Evolutionary conservation across 2,113 vertebrate genomes (phyloP), one percentile per base, ranked within the genome.

Genomic region (Machaerirhynchus nigripectus): DNA sequence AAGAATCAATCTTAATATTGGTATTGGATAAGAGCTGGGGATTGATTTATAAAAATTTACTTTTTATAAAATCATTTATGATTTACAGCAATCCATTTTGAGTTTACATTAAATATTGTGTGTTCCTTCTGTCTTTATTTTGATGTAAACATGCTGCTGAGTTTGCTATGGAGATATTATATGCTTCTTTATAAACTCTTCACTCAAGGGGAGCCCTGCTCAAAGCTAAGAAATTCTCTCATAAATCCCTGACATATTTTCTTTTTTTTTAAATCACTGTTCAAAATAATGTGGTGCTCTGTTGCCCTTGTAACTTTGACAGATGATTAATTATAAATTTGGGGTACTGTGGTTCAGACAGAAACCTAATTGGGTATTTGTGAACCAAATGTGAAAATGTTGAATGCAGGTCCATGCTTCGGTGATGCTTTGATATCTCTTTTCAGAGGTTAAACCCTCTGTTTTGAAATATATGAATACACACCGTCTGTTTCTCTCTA

Each of bases 301-400:
- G 30, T 84, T 91, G 77, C 78, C 89, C 91, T 97, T 94, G 82
- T 93, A 92, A 90, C 67, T 95, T 93, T 96, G 96, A 90, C 92
- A 96, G 91, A 87, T 95, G 89, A 95, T 96, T 97, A 97, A 95
- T 96, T 97, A 96, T 89, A 95, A 95, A 95, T 95, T 96, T 97
- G 88, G 91, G 94, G 64, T 96, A n/a, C 71, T 79, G 35, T 82
- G 88, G 44, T 87, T 96, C 93, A 92, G 94, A 73, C 44, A 87
- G 88, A 93, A 96, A 96, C 53, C 70, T 97, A 97, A 97, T 95
- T 97, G 96, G 93, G 33, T 95, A 96, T 97, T 97, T 97, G 95
- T 95, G 91, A 97, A 93, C 91, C 90, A 95, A 97, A 96, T 96
- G 90, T 84, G 87, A 92, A 84, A 74, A 47, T 85, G 85, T 33